A percentile compares a stretch with the other conserved stretches of the same genome.
Evolutionary conservation across 2,888 invertebrate species (phyloP).

Genomic region (Sphinx pinastri): DNA sequence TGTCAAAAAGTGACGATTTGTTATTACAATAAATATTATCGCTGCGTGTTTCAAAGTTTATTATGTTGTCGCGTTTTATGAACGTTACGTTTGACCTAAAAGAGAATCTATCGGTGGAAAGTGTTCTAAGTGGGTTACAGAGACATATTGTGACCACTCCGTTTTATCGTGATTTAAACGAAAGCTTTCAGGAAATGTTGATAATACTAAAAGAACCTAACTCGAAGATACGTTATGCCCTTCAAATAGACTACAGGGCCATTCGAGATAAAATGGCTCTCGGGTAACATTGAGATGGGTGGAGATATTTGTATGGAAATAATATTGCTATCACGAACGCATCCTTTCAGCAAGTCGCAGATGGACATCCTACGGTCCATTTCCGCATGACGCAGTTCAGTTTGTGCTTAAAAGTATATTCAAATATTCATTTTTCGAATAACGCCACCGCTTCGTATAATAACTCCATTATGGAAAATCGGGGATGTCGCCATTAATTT

Average conservation of each 20-base stretch:
- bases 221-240: slow-evolving; percentile 24
- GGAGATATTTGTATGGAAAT: slow-evolving; percentile 20
- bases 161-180: slow-evolving; percentile 42
- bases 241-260: slow-evolving; percentile 1
- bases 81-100: slow-evolving; percentile 10
- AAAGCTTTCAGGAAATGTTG: slow-evolving; percentile 45
- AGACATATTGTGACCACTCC: slow-evolving; percentile 44
- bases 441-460: slow-evolving; percentile 47
- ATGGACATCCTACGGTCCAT: slow-evolving; percentile 26
- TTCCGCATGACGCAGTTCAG: slow-evolving; percentile 41
- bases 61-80: slow-evolving; percentile 6
- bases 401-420: slow-evolving; percentile 36
- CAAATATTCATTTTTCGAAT: slow-evolving; percentile 53
- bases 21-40: background rate
- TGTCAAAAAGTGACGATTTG: slow-evolving; percentile 68
- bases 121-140: slow-evolving; percentile 42
- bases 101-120: slow-evolving; percentile 38
- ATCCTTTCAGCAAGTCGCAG: background rate
- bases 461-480: slow-evolving; percentile 56
- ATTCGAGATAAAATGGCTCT: slow-evolving; percentile 12
- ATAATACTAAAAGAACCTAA: slow-evolving; percentile 41
- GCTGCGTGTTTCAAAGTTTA: background rate
- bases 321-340: background rate
- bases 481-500: slow-evolving; percentile 55
- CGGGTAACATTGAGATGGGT: slow-evolving; percentile 3